phyloP scores from a whole-genome alignment of 2,113 vertebrate genomes.

The Labeo rohita region DNA sequence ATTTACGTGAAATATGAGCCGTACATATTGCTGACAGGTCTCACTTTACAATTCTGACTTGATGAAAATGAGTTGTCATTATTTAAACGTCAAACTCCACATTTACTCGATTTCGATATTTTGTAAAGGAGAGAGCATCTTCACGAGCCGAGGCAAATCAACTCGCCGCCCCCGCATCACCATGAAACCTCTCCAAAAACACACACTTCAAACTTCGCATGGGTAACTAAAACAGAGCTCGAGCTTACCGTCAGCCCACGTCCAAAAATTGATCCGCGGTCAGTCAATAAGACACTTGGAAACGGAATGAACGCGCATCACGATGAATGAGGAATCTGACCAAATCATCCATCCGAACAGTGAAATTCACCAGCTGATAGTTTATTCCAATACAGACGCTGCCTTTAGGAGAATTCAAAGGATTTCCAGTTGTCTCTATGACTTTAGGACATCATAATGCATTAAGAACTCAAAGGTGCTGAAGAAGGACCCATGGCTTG shows the following conservation, averaged over 20 bases:
- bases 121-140: neutral
- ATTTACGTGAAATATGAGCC: neutral
- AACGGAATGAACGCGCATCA: slow-evolving; percentile 45
- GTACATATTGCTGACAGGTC: neutral
- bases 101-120: neutral
- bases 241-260: slow-evolving; percentile 55
- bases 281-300: slow-evolving; percentile 36
- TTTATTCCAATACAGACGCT: slow-evolving; percentile 44
- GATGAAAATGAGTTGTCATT: neutral
- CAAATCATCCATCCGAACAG: slow-evolving; percentile 50
- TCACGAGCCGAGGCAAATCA: slow-evolving; percentile 22
- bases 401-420: neutral
- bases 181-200: slow-evolving; percentile 31
- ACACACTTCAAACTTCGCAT: slow-evolving; percentile 47
- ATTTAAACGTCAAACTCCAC: neutral
- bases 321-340: slow-evolving; percentile 25
- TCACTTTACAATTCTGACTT: neutral
- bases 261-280: slow-evolving; percentile 43
- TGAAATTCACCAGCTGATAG: slow-evolving; percentile 1
- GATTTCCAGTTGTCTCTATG: slow-evolving; percentile 28
- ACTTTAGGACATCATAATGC: slow-evolving; percentile 39
- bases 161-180: slow-evolving; percentile 43
- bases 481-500: slow-evolving; percentile 19
- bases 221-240: slow-evolving; percentile 29
- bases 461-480: slow-evolving; percentile 22